Evolutionary conservation across 2,888 invertebrate species (phyloP).

Genomic region (Caenorhabditis doughertyi): DNA sequence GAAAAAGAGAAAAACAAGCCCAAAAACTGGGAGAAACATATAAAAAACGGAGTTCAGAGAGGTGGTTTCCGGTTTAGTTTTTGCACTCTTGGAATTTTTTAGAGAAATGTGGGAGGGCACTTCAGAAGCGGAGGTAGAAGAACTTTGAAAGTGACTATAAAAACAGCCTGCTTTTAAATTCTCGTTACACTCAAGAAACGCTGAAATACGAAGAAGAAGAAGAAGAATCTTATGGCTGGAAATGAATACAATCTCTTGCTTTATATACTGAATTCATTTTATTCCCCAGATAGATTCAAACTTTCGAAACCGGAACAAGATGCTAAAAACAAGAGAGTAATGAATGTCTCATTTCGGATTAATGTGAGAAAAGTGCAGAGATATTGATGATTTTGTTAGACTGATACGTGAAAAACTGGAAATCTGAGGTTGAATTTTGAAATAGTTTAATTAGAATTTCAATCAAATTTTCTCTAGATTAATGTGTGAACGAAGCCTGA

Average conservation of each 20-base stretch:
- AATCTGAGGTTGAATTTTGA: not conserved
- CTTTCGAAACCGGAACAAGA: too few relatives aligned
- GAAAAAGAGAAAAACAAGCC: not conserved
- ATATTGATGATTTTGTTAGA: not conserved
- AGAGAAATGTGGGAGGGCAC: slow-evolving; percentile 7
- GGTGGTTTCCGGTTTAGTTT: slow-evolving; percentile 38
- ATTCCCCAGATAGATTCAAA: too few relatives aligned
- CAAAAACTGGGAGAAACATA: slow-evolving; percentile 4
- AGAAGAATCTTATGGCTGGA: too few relatives aligned
- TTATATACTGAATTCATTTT: too few relatives aligned
- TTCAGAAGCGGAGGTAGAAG: slow-evolving; percentile 9
- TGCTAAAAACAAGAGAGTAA: too few relatives aligned
- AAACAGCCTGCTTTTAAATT: slow-evolving; percentile 5
- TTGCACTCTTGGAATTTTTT: slow-evolving; percentile 20
- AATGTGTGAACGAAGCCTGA: slow-evolving; percentile 6
- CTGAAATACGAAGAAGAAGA: too few relatives aligned
- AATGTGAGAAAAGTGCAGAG: not conserved
- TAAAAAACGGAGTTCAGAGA: not conserved
- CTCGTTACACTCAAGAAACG: too few relatives aligned
- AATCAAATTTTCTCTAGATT: not conserved
- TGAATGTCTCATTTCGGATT: too few relatives aligned
- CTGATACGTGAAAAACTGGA: not conserved
- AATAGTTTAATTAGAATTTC: not conserved
- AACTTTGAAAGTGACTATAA: not conserved
- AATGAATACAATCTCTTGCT: too few relatives aligned